These are phyloP conservation scores for Spea bombifrons DNA, from an alignment of 2,113 vertebrate genomes.

Conservation along the genomic window DNA sequence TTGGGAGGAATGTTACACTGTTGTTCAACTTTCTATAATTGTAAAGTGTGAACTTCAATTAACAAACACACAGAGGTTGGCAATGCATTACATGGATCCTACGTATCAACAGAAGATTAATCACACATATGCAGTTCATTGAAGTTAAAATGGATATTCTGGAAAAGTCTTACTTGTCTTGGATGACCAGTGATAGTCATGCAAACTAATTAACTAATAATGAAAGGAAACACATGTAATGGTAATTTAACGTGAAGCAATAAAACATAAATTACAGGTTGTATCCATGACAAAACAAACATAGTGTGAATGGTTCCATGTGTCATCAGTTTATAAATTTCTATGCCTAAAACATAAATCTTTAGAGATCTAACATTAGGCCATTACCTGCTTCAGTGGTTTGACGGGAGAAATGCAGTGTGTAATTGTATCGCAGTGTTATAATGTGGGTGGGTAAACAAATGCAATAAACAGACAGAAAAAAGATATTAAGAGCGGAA, in stretches of 20 bases:
- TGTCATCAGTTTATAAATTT: not conserved
- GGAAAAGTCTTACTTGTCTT: too few relatives aligned
- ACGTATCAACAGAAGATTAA: too few relatives aligned
- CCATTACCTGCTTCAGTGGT: not conserved
- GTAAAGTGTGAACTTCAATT: too few relatives aligned
- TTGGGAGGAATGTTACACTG: too few relatives aligned
- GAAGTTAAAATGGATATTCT: too few relatives aligned
- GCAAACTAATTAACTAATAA: not conserved
- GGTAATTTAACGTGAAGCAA: slow-evolving; percentile 5
- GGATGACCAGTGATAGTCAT: too few relatives aligned
- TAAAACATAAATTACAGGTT: slow-evolving; percentile 11
- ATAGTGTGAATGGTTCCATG: slow-evolving; percentile 2
- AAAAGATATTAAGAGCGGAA: not conserved
- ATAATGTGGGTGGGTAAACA: not conserved
- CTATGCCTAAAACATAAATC: slow-evolving; percentile 5
- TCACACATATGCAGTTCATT: too few relatives aligned
- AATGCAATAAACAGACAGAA: not conserved
- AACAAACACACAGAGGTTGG: too few relatives aligned
- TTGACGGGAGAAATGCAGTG: slow-evolving; percentile 5
- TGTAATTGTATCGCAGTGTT: not conserved
- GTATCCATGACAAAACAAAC: slow-evolving; percentile 24
- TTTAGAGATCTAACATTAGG: not conserved
- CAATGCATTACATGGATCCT: too few relatives aligned
- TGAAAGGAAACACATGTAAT: slow-evolving; percentile 4
- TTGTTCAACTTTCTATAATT: too few relatives aligned